These are phyloP conservation scores for Dinoponera quadriceps DNA, from an alignment of 1,140 invertebrate species.

Conservation along the genomic window DNA sequence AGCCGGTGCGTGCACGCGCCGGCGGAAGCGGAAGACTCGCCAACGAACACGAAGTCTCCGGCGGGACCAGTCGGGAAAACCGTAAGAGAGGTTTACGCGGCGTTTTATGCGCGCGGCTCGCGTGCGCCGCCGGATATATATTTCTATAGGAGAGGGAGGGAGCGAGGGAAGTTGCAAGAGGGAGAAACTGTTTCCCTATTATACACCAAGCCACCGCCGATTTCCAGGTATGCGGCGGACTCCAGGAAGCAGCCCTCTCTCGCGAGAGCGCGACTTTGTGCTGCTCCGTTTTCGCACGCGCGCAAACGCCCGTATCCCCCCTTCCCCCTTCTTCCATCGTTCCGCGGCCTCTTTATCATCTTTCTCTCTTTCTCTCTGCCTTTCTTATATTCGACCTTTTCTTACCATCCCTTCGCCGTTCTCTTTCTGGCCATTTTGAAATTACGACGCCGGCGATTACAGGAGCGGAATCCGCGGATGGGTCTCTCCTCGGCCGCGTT, in stretches of 20 bases:
- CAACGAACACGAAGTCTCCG: conserved; percentile 5
- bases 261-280: neutral
- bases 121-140: conserved; percentile 11
- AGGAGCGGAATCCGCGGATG: conserved; percentile 45
- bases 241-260: conserved; percentile 64
- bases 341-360: neutral
- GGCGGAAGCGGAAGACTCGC: conserved; percentile 62
- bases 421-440: conserved; percentile 22
- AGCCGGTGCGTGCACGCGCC: neutral
- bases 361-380: neutral
- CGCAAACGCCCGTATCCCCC: neutral
- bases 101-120: conserved; percentile 59
- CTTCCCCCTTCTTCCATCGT: neutral
- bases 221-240: conserved; percentile 55
- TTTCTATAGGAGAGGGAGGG: conserved; percentile 12
- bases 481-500: neutral
- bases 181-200: conserved; percentile 64
- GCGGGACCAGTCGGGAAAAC: conserved; percentile 38
- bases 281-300: conserved; percentile 1
- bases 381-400: neutral
- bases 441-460: conserved; percentile 56
- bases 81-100: conserved; percentile 58
- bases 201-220: conserved; percentile 44
- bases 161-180: conserved; percentile 44
- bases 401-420: neutral